phyloP scores from a whole-genome alignment of 23 tunicate species.

The Aplidium turbinatum region DNA sequence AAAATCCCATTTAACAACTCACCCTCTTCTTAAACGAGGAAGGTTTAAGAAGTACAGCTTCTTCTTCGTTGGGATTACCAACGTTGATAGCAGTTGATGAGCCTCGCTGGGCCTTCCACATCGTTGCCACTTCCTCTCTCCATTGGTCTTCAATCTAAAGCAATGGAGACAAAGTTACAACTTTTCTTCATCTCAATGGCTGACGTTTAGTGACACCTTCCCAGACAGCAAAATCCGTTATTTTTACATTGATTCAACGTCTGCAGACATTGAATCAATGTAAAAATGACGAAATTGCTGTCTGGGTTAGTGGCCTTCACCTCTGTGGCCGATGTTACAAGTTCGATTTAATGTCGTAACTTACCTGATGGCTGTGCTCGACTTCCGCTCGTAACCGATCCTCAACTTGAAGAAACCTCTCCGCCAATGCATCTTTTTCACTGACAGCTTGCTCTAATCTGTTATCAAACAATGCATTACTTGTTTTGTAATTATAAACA shows the following conservation, averaged over 20 bases:
- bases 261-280: too few species aligned
- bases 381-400: conserved; percentile 48
- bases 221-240: too few species aligned
- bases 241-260: too few species aligned
- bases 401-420: conserved; percentile 31
- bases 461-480: too few species aligned
- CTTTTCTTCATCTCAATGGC: background rate
- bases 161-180: background rate
- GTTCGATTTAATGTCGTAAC: too few species aligned
- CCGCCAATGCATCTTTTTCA: conserved; percentile 34
- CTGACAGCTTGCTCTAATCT: conserved; percentile 30
- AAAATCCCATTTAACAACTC: conserved; percentile 25
- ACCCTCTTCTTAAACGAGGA: conserved; percentile 47
- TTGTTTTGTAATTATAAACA: background rate
- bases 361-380: conserved; percentile 37
- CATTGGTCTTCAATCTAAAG: conserved; percentile 38
- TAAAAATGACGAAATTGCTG: too few species aligned
- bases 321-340: too few species aligned
- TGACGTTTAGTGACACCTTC: too few species aligned
- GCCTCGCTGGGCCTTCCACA: conserved; percentile 11
- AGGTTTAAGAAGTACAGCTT: conserved; percentile 45
- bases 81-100: conserved; percentile 13
- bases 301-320: background rate
- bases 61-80: conserved; percentile 22
- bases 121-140: conserved; percentile 35